Evolutionary conservation across 2,797 vertebrate species (phyloP).

Genomic region (Acomys russatus): DNA sequence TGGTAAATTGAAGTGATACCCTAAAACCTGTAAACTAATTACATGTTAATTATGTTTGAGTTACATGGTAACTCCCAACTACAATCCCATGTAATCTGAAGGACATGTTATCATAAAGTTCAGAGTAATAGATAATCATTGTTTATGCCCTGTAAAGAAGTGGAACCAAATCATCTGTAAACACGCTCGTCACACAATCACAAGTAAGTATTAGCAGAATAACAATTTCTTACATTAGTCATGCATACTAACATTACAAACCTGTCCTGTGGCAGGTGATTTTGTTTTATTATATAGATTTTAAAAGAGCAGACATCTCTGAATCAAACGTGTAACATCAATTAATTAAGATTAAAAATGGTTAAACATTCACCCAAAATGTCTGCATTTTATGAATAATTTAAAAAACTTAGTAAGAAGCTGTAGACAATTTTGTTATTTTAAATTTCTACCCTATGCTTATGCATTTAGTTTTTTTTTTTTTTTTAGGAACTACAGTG

Average conservation of each 20-base stretch:
- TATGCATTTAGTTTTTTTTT: constrained; percentile 86
- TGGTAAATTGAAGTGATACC: constrained; percentile 87
- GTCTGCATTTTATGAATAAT: constrained; percentile 97
- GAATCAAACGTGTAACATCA: constrained; percentile 96
- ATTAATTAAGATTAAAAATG: constrained; percentile 98
- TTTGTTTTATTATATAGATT: constrained; percentile 96
- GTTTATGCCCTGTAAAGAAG: constrained; percentile 93
- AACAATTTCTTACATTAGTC: constrained; percentile 94
- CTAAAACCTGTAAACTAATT: constrained; percentile 87
- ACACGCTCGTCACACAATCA: constrained; percentile 99
- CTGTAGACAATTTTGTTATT: constrained; percentile 92
- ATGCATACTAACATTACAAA: constrained; percentile 98
- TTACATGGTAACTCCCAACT: constrained; percentile 89
- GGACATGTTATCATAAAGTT: constrained; percentile 87
- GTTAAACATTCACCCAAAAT: constrained; percentile 97
- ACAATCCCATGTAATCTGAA: constrained; percentile 87
- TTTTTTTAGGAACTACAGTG: constrained; percentile 91
- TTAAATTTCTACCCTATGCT: constrained; percentile 91
- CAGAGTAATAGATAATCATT: constrained; percentile 91
- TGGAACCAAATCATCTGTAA: constrained; percentile 95
- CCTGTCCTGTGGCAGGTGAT: constrained; percentile 96
- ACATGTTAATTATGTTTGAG: constrained; percentile 88
- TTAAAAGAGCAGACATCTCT: constrained; percentile 93
- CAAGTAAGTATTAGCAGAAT: constrained; percentile 95
- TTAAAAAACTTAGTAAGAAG: constrained; percentile 94